These are phyloP conservation scores for Lepidochrysops patricia DNA, from an alignment of 2,888 invertebrate genomes.

Conservation along the genomic window DNA sequence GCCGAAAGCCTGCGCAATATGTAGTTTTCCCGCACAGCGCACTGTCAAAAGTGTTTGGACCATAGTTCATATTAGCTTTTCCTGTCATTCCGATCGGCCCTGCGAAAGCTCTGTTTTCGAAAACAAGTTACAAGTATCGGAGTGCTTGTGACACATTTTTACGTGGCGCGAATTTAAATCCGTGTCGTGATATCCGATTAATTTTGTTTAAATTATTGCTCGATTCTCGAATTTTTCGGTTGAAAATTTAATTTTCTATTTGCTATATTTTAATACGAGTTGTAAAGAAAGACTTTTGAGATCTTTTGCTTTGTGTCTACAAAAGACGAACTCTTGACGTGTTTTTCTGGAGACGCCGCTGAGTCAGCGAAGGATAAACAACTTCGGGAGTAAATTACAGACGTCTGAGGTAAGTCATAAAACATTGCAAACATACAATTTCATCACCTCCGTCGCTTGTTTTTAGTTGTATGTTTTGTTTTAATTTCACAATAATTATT, in stretches of 20 bases:
- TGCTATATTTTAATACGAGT: no score
- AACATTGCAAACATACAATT: neutral
- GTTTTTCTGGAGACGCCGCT: neutral
- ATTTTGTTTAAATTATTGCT: neutral
- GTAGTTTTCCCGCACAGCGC: conserved; percentile 31
- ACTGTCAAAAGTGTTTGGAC: conserved; percentile 18
- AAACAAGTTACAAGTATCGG: neutral
- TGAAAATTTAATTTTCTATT: no score
- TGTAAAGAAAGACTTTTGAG: no score
- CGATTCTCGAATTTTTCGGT: no score
- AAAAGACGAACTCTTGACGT: neutral
- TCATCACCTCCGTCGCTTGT: neutral
- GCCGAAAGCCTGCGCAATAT: conserved; percentile 35
- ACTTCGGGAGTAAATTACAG: neutral
- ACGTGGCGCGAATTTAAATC: neutral
- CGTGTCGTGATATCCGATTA: neutral
- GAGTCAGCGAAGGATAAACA: neutral
- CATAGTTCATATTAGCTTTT: neutral
- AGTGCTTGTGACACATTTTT: neutral
- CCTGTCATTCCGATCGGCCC: neutral
- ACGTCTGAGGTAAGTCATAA: neutral
- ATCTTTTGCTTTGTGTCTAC: no score
- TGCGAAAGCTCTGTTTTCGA: neutral
- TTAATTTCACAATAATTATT: neutral
- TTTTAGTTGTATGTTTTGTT: neutral